Percentiles rank a stretch among this genome's conserved stretches.
Conservation (phyloP, 2,888 invertebrate species). For the Torymus auratus region DNA sequence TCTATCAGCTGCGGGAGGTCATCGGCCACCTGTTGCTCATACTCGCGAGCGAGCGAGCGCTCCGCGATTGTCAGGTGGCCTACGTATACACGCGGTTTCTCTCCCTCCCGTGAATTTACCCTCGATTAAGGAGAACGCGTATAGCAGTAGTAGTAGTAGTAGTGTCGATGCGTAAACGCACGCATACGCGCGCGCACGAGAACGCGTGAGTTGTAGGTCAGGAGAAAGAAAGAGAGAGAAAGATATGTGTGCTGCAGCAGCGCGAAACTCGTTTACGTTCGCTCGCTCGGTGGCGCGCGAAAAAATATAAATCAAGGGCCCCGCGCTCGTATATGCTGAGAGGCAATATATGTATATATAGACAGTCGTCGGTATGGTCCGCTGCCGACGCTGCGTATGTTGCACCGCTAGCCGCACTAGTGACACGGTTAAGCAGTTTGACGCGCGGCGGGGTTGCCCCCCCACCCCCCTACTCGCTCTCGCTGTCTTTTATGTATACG, state of each 20-base stretch:
- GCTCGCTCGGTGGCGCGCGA: conserved; percentile 15
- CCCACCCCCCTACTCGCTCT: too few species aligned
- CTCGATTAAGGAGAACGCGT: conserved; percentile 4
- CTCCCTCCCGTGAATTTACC: conserved; percentile 27
- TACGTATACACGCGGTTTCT: neutral
- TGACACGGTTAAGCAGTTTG: conserved; percentile 52
- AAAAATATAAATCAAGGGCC: conserved; percentile 56
- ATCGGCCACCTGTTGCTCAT: conserved; percentile 66
- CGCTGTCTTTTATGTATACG: too few species aligned
- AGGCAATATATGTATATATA: too few species aligned
- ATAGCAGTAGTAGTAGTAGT: too few species aligned
- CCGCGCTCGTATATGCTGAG: too few species aligned
- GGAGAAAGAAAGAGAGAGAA: neutral
- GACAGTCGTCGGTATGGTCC: too few species aligned
- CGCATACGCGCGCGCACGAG: neutral
- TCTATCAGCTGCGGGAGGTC: conserved; percentile 58
- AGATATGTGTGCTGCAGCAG: neutral
- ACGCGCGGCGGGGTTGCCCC: too few species aligned
- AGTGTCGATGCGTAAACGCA: too few species aligned
- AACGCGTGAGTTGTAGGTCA: neutral
- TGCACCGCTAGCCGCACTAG: conserved; percentile 59
- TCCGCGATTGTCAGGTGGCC: conserved; percentile 45
- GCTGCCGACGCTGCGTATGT: conserved; percentile 5
- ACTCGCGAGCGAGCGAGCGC: neutral
- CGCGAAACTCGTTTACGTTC: conserved; percentile 45